Base-by-base conservation (phyloP, 2,797 vertebrate genomes). In the Oreonectes daqikongensis region DNA sequence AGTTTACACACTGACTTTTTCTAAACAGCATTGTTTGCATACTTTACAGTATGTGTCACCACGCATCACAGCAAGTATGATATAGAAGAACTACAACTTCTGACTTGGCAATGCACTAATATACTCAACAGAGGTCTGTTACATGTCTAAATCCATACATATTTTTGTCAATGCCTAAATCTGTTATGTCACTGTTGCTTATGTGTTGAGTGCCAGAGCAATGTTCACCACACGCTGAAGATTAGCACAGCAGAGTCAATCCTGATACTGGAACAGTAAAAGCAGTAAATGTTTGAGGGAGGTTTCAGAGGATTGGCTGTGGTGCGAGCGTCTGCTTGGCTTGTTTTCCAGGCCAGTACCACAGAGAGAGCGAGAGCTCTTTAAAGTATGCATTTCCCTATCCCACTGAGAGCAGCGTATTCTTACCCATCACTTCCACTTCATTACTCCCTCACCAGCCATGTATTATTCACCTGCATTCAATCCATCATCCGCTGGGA, bases 351-450 rank as follows among this genome's bases (percentile, higher is more conserved):
- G 82, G 80, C 82, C 82, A 84, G 77, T 74, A 78, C 75, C 63
- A 73, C 63, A 84, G 84, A 85, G 84, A 80, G 76, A 50, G 48
- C 72, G 75, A 79, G 87, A 85, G 89, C 89, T 92, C 87, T 92
- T 92, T 90, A 87, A 90, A 90, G 89, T 90, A 90, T 89, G 87
- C 88, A 72, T 89, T 88, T 83, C 85, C 82, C 88, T 85, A 83
- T 89, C 88, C 92, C 90, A 84, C 87, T 85, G 90, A 93, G 91
- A 90, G 87, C 87, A 83, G 69, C 74, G 77, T 91, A 92, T 91
- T 92, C 89, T 85, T 90, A 85, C 88, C 83, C 59, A 91, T 93
- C 87, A 86, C 89, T 93, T 92, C 91, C 87, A 89, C 90, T 92
- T 93, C 91, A 93, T 93, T 92, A 93, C 91, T 87, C 86, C 81